Percentiles rank a stretch among this genome's conserved stretches.
Conservation (phyloP, 2,113 vertebrate species). For the Argyrosomus japonicus region DNA sequence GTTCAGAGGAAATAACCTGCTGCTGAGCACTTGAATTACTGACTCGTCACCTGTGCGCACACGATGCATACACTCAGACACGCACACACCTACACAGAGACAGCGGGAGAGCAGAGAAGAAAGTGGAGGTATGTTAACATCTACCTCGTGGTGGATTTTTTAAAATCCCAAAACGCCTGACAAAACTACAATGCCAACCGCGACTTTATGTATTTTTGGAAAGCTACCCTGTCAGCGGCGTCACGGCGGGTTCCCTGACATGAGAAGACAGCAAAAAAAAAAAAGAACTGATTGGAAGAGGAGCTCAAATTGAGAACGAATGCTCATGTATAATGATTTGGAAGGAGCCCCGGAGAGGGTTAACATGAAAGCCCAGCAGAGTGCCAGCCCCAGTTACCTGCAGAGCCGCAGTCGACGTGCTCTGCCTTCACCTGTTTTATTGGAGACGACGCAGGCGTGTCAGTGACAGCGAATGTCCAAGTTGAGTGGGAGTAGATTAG, state of each 20-base stretch:
- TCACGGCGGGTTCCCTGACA: slow-evolving; percentile 24
- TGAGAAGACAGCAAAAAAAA: slow-evolving; percentile 41
- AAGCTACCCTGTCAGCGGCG: slow-evolving; percentile 32
- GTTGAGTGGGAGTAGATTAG: slow-evolving; percentile 77
- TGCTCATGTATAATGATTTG: slow-evolving; percentile 66
- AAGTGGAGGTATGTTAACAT: slow-evolving; percentile 43
- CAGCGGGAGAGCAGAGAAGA: slow-evolving; percentile 19
- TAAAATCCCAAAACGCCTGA: slow-evolving; percentile 45
- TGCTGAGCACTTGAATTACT: slow-evolving; percentile 73
- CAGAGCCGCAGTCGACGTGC: slow-evolving; percentile 48
- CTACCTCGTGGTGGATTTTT: slow-evolving; percentile 31
- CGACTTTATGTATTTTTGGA: slow-evolving; percentile 35
- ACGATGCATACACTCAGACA: slow-evolving; percentile 16
- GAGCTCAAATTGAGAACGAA: slow-evolving; percentile 55
- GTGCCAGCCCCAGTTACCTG: slow-evolving; percentile 69
- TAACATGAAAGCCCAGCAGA: slow-evolving; percentile 73
- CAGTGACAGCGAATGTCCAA: slow-evolving; percentile 78
- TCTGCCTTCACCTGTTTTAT: slow-evolving; percentile 74
- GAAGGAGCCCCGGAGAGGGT: slow-evolving; percentile 58
- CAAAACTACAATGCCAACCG: slow-evolving; percentile 40
- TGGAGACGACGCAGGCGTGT: slow-evolving; percentile 70
- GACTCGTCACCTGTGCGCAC: slow-evolving; percentile 70
- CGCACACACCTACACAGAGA: slow-evolving; percentile 20
- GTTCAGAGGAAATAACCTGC: slow-evolving; percentile 82
- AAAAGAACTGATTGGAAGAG: slow-evolving; percentile 44